Conservation (phyloP, 1,140 invertebrate species). For the Diabrotica undecimpunctata region DNA sequence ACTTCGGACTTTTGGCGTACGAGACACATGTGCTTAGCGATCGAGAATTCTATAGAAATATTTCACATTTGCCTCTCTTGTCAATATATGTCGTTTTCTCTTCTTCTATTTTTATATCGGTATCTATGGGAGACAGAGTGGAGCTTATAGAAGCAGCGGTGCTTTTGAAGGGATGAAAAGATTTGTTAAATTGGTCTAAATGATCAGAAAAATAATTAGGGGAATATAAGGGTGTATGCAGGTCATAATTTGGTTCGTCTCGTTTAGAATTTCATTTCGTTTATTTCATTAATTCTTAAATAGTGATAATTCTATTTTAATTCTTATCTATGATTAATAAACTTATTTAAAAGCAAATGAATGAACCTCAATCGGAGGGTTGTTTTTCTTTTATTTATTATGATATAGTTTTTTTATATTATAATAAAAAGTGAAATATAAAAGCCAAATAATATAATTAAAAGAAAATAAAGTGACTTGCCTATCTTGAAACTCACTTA, state of each 20-base stretch:
- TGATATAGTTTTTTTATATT: too few species aligned
- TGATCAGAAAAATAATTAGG: background rate
- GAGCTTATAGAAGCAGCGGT: background rate
- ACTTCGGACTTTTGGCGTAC: constrained; percentile 1
- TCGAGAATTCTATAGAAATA: background rate
- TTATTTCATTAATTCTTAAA: too few species aligned
- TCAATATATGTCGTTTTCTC: background rate
- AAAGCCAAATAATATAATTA: too few species aligned
- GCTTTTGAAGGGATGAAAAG: constrained; percentile 3
- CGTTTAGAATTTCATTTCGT: too few species aligned
- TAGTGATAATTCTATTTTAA: too few species aligned
- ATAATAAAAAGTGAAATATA: too few species aligned
- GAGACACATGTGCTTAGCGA: constrained; percentile 27
- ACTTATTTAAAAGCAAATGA: too few species aligned
- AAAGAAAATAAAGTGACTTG: too few species aligned
- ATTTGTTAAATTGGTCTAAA: constrained; percentile 11
- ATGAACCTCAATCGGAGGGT: too few species aligned
- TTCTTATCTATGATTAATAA: too few species aligned
- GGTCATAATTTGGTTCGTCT: background rate
- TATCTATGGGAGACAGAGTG: constrained; percentile 5
- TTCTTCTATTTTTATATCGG: background rate
- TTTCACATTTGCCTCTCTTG: constrained; percentile 30
- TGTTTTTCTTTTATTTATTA: too few species aligned
- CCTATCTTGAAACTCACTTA: too few species aligned
- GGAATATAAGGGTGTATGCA: background rate